Evolutionary conservation across 2,113 vertebrate species (phyloP).

Genomic region (Petromus typicus): DNA sequence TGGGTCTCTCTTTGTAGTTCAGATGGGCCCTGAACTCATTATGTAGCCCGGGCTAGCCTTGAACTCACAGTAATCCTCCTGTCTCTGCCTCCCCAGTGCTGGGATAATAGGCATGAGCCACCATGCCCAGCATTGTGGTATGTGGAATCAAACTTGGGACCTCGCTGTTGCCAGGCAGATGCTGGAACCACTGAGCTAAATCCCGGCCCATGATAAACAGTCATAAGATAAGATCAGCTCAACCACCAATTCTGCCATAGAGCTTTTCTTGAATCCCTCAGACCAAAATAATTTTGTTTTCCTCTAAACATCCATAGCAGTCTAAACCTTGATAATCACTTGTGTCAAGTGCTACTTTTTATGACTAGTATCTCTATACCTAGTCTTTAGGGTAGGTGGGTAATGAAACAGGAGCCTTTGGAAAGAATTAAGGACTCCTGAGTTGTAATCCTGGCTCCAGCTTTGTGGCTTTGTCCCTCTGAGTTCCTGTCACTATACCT

Average conservation of each 20-base stretch:
- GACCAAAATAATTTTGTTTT: not conserved
- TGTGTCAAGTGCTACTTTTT: conserved; percentile 18
- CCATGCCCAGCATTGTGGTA: no score
- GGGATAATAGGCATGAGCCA: no score
- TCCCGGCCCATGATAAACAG: no score
- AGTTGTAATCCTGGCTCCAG: not conserved
- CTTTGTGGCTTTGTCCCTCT: not conserved
- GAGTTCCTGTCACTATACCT: not conserved
- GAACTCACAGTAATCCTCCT: no score
- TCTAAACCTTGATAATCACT: conserved; percentile 24
- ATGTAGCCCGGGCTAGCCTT: no score
- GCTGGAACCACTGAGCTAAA: no score
- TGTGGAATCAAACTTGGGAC: no score
- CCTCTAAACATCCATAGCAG: not conserved
- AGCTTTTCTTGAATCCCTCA: not conserved
- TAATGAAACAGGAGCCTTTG: conserved; percentile 10
- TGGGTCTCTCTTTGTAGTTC: no score
- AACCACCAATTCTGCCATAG: not conserved
- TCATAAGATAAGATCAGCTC: conserved; percentile 7
- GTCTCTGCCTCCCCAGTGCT: no score
- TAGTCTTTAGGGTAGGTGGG: not conserved
- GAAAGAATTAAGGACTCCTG: not conserved
- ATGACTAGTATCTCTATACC: not conserved
- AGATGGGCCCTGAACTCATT: no score
- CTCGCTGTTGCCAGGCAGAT: no score